These are phyloP conservation scores for Cottus gobio DNA, from an alignment of 2,113 vertebrate species.

Conservation along the genomic window DNA sequence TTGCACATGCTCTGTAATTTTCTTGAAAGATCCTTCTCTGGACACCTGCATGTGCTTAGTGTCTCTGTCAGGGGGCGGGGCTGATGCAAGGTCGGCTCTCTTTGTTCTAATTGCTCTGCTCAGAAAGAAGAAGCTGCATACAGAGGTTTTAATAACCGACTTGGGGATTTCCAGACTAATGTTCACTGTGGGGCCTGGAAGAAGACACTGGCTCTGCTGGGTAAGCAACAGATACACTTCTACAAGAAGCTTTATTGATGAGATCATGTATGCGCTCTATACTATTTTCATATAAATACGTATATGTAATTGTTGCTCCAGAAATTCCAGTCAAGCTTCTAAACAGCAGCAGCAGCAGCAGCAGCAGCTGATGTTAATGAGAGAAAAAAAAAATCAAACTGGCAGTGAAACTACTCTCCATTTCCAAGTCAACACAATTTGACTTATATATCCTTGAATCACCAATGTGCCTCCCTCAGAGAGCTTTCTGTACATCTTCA, in stretches of 20 bases:
- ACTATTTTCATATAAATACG: background rate
- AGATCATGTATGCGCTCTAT: background rate
- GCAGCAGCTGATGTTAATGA: background rate
- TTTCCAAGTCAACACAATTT: background rate
- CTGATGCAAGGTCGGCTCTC: conserved; percentile 32
- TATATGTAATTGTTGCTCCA: background rate
- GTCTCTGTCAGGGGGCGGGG: conserved; percentile 68
- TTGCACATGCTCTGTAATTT: conserved; percentile 80
- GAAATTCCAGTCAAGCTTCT: background rate
- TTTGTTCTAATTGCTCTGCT: conserved; percentile 67
- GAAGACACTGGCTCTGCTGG: background rate
- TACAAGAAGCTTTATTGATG: background rate
- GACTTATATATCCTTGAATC: background rate
- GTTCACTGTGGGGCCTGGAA: conserved; percentile 26
- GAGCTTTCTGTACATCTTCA: background rate
- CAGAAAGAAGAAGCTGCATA: conserved; percentile 45
- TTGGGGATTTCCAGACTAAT: conserved; percentile 36
- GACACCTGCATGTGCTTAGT: conserved; percentile 83
- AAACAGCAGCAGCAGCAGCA: background rate
- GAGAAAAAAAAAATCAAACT: background rate
- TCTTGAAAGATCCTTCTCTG: conserved; percentile 60
- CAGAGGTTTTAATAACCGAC: conserved; percentile 63
- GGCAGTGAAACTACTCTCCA: background rate
- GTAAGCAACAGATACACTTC: background rate
- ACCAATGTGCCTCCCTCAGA: background rate